A percentile compares a stretch with the other conserved stretches of the same genome.
Evolutionary conservation across 2,888 invertebrate species (phyloP).

Genomic region (Hemaris fuciformis): DNA sequence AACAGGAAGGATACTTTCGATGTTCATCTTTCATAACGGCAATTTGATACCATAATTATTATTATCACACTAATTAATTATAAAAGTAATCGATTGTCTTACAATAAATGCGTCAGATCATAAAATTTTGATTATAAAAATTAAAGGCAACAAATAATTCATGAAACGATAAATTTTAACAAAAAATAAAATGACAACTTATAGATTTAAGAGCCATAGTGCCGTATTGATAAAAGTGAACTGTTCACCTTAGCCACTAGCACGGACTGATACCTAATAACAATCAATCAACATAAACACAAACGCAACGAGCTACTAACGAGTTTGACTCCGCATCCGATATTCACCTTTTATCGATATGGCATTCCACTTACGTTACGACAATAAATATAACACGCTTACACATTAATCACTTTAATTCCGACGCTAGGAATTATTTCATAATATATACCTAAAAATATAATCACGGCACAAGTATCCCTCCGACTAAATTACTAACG

Average conservation of each 20-base stretch:
- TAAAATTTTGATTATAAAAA: slow-evolving; percentile 80
- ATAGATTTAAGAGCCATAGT: slow-evolving; percentile 75
- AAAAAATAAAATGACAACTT: slow-evolving; percentile 76
- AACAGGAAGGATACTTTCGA: slow-evolving; percentile 83
- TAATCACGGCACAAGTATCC: slow-evolving; percentile 83
- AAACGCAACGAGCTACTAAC: slow-evolving; percentile 70
- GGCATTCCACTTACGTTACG: slow-evolving; percentile 81
- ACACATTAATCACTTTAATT: slow-evolving; percentile 82
- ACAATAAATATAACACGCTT: slow-evolving; percentile 82
- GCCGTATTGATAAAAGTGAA: slow-evolving; percentile 82
- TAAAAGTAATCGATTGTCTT: slow-evolving; percentile 81
- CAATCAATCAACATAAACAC: slow-evolving; percentile 58
- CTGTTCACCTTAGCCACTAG: slow-evolving; percentile 52
- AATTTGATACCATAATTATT: slow-evolving; percentile 78
- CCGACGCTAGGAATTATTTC: slow-evolving; percentile 82
- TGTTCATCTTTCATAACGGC: slow-evolving; percentile 80
- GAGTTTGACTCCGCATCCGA: slow-evolving; percentile 80
- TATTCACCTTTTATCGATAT: slow-evolving; percentile 82
- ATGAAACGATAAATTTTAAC: slow-evolving; percentile 79
- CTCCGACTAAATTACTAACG: slow-evolving; percentile 82
- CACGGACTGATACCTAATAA: slow-evolving; percentile 45
- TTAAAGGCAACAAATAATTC: slow-evolving; percentile 78
- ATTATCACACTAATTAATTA: slow-evolving; percentile 82
- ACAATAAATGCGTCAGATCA: slow-evolving; percentile 83
- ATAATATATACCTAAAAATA: slow-evolving; percentile 82